Percentiles rank a stretch among this genome's conserved stretches.
These are phyloP conservation scores for Poecilus cupreus DNA, from an alignment of 2,888 invertebrate species.

Conservation along the genomic window DNA sequence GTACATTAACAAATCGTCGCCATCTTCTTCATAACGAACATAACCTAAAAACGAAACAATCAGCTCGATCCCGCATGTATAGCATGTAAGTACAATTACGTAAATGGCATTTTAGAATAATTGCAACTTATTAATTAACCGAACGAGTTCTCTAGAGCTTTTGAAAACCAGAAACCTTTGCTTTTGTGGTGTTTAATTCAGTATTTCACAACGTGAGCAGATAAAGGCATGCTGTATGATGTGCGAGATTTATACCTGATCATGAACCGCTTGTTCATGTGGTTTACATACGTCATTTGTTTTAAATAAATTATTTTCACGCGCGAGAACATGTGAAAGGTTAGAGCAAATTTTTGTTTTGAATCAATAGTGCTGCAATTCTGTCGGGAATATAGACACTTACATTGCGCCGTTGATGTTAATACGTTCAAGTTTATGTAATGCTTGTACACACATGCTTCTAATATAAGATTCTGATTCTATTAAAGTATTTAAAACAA, in stretches of 20 bases:
- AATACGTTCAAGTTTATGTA: constrained; percentile 26
- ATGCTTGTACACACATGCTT: constrained; percentile 11
- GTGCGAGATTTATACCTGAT: constrained; percentile 43
- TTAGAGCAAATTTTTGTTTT: constrained; percentile 34
- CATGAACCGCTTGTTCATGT: constrained; percentile 34
- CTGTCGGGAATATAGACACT: constrained; percentile 26
- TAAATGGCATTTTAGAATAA: constrained; percentile 55
- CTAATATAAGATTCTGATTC: constrained; percentile 28
- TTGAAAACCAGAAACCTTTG: constrained; percentile 52
- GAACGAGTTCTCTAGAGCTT: constrained; percentile 8
- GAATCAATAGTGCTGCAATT: constrained; percentile 29
- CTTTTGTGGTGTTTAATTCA: constrained; percentile 22
- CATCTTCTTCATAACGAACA: constrained; percentile 12
- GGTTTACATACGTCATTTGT: constrained; percentile 53
- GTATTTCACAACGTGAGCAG: constrained; percentile 17
- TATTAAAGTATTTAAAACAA: constrained; percentile 26
- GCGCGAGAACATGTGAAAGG: constrained; percentile 36
- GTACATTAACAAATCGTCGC: not conserved
- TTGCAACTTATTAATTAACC: constrained; percentile 47
- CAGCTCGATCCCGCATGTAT: constrained; percentile 2
- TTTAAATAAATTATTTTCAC: constrained; percentile 53
- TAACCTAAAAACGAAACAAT: constrained; percentile 31
- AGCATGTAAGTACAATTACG: constrained; percentile 35
- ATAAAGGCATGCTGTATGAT: constrained; percentile 28
- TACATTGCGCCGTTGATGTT: constrained; percentile 25